Base-by-base conservation (phyloP, 53 echinoderm and acorn worm species). In the Henricia sp. region DNA sequence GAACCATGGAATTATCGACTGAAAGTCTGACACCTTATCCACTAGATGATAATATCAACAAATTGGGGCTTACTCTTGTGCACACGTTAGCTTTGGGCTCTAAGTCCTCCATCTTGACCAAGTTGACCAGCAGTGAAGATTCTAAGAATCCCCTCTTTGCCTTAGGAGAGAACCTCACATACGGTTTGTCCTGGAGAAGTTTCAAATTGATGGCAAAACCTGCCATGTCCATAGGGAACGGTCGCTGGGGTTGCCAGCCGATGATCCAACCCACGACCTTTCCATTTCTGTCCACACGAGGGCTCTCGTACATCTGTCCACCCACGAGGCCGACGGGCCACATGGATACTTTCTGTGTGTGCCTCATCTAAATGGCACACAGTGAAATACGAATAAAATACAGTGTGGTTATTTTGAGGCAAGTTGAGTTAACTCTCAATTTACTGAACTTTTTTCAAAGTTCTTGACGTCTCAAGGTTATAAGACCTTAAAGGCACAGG, bases 211-310 rank as follows among this genome's bases (percentile, higher is more conserved):
- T 77, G 4, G 97, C 94, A 84, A 97, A 97, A 8, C 97, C 97
- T 3, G 97, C 97, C 97, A 97, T 97, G 88, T 97, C 97, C 92
- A 97, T 94, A 5, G 94, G 94, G 80, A 92, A 97, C 13, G 94
- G 94, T 6, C 97, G 68, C 50, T 85, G 56, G 40, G 94, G 92
- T 32, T 90, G 89, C 97, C 94, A 97, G 34, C 86, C 48, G 0
- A 89, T 78, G 59, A 90, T 94, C 94, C 94, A 97, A 1, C 83
- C 90, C 0, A 84, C 85, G 0, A 97, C 94, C 63, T 88, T 88
- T 1, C 91, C 92, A 28, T 73, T 51, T 3, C 43, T 54, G 37
- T 85, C 82, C 24, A 97, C 63, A 32, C 90, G 74, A 16, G 97
- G 97, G 33, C 91, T 72, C 82, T 97, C 97, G 84, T 94, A 94